Base-by-base conservation (phyloP, 2,797 vertebrate species). In the Ctenosaura bakeri region DNA sequence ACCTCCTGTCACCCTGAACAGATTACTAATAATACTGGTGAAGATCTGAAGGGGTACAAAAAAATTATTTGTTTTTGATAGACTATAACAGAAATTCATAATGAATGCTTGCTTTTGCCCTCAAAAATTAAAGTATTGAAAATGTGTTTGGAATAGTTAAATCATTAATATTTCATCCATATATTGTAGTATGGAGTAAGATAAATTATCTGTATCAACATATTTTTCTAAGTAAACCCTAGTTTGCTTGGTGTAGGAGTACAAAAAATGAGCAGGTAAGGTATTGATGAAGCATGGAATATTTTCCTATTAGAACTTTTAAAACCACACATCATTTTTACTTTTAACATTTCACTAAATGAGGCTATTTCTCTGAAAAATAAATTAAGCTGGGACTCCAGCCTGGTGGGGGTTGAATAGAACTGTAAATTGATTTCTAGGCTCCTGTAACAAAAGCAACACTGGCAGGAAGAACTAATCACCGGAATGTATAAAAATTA, bases 181-280 rank as follows among this genome's bases (percentile, higher is more conserved):
- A 5, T 7, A 77, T 24, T 24, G 64, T 52, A 52, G 16, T 26
- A 64, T 59, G 90, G 35, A 14, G 1, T 35, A 85, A 90, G 56
- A 46, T 24, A 35, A 32, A 73, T 56, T 29, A 26, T 42, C n/a
- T 52, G 56, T 71, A 13, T 20, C 38, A 91, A 93, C 91, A 92
- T 16, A 52, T 32, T 84, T 29, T 73, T 16, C 42, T 73, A 66
- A 73, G 38, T 35, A 2, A 88, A 18, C 85, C 13, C 32, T 26
- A 38, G 87, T 90, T 94, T 88, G n/a, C 46, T 92, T 89, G 88
- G 86, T 35, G 32, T 66, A 92, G 86, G 1, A 62, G 46, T 85
- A 88, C 20, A 74, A 83, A 89, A 87, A 52, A 56, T 71, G 42
- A 22, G 59, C 64, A 56, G 35, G 2, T n/a, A 88, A 93, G 9